Conservation (phyloP, 2,113 vertebrate species). For the Paradisaea rubra region DNA sequence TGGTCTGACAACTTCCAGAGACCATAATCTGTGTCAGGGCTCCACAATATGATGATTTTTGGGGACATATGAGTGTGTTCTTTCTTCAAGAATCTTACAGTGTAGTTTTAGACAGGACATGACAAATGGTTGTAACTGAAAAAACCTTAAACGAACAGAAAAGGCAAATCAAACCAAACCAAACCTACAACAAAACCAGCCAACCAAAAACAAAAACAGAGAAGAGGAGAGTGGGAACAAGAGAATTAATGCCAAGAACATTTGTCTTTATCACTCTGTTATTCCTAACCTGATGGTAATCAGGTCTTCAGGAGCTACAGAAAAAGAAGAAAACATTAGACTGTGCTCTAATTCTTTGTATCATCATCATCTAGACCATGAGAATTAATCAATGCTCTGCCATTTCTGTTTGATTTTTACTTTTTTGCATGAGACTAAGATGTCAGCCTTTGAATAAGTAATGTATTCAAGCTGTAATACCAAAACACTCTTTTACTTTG, state of each 20-base stretch:
- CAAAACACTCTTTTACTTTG: slow-evolving; percentile 18
- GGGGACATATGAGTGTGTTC: background rate
- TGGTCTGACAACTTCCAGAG: background rate
- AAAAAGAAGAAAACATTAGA: background rate
- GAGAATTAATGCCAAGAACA: background rate
- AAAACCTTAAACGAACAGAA: background rate
- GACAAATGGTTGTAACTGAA: background rate
- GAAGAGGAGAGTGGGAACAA: background rate
- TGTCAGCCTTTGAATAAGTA: background rate
- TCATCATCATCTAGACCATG: background rate
- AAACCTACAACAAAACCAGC: background rate
- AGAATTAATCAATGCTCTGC: background rate
- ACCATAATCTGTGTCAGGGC: background rate
- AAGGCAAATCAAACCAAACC: background rate
- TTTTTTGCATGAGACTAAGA: background rate
- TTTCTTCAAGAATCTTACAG: background rate
- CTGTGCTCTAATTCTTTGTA: background rate
- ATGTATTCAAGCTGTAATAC: slow-evolving; percentile 28
- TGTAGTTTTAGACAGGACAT: background rate
- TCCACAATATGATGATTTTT: background rate
- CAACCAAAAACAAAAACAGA: background rate
- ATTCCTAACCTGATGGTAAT: background rate
- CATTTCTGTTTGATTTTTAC: background rate
- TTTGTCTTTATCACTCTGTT: background rate
- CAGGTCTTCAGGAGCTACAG: background rate